These are phyloP conservation scores for Molothrus ater DNA, from an alignment of 2,797 vertebrate genomes.

Conservation along the genomic window DNA sequence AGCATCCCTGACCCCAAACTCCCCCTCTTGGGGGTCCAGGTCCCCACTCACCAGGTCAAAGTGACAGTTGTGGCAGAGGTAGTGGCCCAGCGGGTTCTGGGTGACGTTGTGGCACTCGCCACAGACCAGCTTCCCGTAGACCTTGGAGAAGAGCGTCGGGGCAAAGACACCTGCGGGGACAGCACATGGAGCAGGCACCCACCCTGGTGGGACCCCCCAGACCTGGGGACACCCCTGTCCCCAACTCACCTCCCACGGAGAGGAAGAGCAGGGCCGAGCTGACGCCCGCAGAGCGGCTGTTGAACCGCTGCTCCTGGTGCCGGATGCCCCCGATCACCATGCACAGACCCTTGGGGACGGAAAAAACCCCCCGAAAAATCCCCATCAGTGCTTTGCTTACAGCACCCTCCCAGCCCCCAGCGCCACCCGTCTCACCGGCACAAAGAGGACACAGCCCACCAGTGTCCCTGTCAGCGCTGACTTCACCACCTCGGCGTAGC, in stretches of 20 bases:
- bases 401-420: accelerated
- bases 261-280: constrained; percentile 89
- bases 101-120: constrained; percentile 82
- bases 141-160: constrained; percentile 89
- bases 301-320: constrained; percentile 90
- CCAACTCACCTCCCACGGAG: constrained; percentile 85
- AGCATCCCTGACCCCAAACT: accelerated
- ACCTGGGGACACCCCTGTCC: neutral
- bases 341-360: constrained; percentile 80
- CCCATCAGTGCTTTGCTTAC: accelerated
- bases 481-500: constrained; percentile 89
- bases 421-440: constrained; percentile 79
- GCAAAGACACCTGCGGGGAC: constrained; percentile 84
- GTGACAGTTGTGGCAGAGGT: constrained; percentile 86
- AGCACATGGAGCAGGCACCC: accelerated
- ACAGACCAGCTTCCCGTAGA: constrained; percentile 87
- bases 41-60: constrained; percentile 82
- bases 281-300: constrained; percentile 87
- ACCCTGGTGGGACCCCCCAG: accelerated
- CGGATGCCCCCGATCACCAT: constrained; percentile 90
- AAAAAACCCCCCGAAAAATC: accelerated
- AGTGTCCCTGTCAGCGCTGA: constrained; percentile 86
- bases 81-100: constrained; percentile 76
- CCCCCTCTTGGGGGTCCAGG: accelerated
- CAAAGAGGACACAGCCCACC: constrained; percentile 88